Evolutionary conservation across 2,888 invertebrate genomes (phyloP).

Genomic region (Drosophila fungiperda): DNA sequence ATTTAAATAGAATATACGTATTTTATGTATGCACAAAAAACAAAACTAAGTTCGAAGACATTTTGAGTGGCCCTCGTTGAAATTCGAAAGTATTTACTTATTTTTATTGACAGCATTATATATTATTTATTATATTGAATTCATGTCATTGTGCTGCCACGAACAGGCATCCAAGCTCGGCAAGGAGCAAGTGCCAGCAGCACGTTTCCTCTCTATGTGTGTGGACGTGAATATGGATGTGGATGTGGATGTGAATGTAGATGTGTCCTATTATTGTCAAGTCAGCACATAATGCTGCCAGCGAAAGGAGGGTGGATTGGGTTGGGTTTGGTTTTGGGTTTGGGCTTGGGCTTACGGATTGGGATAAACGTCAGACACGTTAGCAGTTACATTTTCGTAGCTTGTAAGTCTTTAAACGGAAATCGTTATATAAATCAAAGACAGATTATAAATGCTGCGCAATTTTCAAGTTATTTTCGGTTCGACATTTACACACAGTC

Average conservation of each 20-base stretch:
- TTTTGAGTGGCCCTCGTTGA: constrained; percentile 28
- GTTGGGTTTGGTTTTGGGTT: constrained; percentile 16
- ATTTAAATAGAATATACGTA: background rate
- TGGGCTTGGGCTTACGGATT: constrained; percentile 2
- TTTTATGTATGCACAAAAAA: background rate
- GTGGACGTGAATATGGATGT: constrained; percentile 8
- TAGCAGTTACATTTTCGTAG: constrained; percentile 39
- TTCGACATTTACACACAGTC: constrained; percentile 13
- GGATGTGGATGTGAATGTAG: constrained; percentile 32
- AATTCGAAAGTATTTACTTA: constrained; percentile 66
- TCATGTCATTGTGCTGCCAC: constrained; percentile 78
- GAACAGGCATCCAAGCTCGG: constrained; percentile 58
- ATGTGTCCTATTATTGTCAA: constrained; percentile 73
- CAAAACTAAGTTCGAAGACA: background rate
- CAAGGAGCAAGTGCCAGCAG: constrained; percentile 56
- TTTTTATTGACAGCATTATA: constrained; percentile 82
- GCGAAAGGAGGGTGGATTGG: constrained; percentile 22
- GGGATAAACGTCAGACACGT: constrained; percentile 49
- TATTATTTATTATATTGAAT: constrained; percentile 81
- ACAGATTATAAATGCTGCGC: constrained; percentile 79
- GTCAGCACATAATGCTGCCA: constrained; percentile 74
- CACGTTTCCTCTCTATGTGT: constrained; percentile 40
- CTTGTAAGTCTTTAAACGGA: constrained; percentile 70
- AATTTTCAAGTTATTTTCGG: constrained; percentile 71
- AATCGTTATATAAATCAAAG: constrained; percentile 82